Base-by-base conservation (phyloP, 2,888 invertebrate genomes). In the Zaprionus obscuricornis region DNA sequence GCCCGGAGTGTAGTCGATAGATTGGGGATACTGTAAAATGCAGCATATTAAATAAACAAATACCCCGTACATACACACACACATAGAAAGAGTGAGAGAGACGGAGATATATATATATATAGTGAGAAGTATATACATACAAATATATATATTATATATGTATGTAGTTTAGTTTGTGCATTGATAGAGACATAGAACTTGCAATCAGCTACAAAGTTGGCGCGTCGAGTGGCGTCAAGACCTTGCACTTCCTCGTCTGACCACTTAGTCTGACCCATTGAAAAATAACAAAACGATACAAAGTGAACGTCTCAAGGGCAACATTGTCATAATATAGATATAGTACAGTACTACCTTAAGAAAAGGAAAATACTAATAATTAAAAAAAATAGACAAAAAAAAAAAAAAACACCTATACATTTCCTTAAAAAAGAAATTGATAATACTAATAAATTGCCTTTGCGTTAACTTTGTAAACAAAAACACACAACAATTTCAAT, bases 41-140 rank as follows among this genome's bases (percentile, higher is more conserved):
- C 78, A 79, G 77, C 72, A 77, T 77, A 78, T 62, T 71, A 52
- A 64, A 66, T 82, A 74, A 76, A 74, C 77, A 74, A 74, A 70
- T 47, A 33, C 22, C 34, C 37, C 42, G 10, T 29, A 27, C 34
- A 13, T 27, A 39, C 20, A 57, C 24, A 27, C 13, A 26, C 17
- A 45, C 37, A 13, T 39, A 31, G n/a, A n/a, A n/a, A n/a, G n/a
- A n/a, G n/a, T n/a, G n/a, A n/a, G n/a, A n/a, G n/a, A n/a, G n/a
- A n/a, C n/a, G n/a, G n/a, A n/a, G n/a, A n/a, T n/a, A n/a, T n/a
- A n/a, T n/a, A n/a, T n/a, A n/a, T n/a, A n/a, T n/a, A n/a, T n/a
- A n/a, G n/a, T n/a, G n/a, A n/a, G n/a, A n/a, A n/a, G n/a, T 40
- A 13, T 3, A 39, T 4, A 31, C 6, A 27, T 14, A 27, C 2